Percentiles rank a stretch among this genome's conserved stretches.
phyloP scores from a whole-genome alignment of 1,140 invertebrate genomes.

The Brachionus rotundiformis region DNA sequence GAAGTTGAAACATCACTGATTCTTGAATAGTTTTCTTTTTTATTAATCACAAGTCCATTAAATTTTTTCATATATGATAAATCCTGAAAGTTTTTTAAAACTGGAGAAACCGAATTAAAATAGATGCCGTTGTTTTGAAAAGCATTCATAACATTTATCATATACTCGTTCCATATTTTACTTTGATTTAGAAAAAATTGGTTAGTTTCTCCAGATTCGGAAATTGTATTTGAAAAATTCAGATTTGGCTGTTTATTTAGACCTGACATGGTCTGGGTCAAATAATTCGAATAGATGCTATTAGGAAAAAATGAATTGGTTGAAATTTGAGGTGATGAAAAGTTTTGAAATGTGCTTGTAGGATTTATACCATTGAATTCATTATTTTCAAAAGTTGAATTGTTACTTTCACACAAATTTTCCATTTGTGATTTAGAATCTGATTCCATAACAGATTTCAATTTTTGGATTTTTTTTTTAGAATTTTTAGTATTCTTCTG shows the following conservation, averaged over 20 bases:
- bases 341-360: background rate
- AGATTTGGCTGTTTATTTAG: background rate
- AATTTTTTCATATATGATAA: background rate
- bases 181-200: background rate
- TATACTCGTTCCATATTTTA: conserved; percentile 26
- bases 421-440: background rate
- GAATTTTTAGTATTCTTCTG: background rate
- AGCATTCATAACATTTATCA: background rate
- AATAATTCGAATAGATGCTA: background rate
- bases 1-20: conserved; percentile 20
- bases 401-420: background rate
- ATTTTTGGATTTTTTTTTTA: conserved; percentile 20
- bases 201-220: background rate
- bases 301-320: background rate
- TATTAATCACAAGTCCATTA: background rate
- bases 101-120: background rate
- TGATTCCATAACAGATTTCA: background rate
- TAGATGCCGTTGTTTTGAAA: background rate
- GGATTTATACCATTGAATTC: background rate
- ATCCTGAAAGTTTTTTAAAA: background rate
- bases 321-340: background rate
- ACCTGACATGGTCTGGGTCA: background rate
- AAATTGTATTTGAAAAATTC: background rate
- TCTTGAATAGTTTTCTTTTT: conserved; percentile 1
- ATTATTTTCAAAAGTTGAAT: background rate